These are phyloP conservation scores for Myzus persicae DNA, from an alignment of 1,140 invertebrate genomes.

Conservation along the genomic window DNA sequence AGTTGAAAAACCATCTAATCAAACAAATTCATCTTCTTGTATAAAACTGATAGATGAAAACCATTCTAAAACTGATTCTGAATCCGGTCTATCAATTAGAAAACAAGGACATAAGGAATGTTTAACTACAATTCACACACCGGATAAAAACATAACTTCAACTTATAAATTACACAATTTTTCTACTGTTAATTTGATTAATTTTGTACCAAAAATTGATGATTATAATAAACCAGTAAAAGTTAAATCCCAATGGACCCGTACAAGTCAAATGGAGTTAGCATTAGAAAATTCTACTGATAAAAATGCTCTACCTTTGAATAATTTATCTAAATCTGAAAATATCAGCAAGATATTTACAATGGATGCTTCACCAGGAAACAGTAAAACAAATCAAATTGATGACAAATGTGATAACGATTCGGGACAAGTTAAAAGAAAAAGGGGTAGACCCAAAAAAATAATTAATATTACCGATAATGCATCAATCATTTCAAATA, in stretches of 20 bases:
- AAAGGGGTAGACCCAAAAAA: conserved; percentile 40
- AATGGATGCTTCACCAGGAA: not conserved
- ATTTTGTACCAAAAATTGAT: conserved; percentile 3
- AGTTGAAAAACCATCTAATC: conserved; percentile 4
- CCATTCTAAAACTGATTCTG: not conserved
- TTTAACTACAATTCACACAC: not conserved
- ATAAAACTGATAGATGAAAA: not conserved
- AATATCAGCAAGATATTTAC: not conserved
- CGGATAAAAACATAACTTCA: not conserved
- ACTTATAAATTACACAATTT: not conserved
- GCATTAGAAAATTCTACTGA: conserved; percentile 62
- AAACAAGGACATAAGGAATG: conserved; percentile 31
- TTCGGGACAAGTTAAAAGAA: not conserved
- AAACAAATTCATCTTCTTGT: not conserved
- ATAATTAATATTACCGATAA: not conserved
- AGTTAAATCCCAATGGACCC: conserved; percentile 85
- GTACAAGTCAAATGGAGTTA: conserved; percentile 84
- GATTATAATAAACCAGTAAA: conserved; percentile 74
- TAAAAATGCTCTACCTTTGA: not conserved
- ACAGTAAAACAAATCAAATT: not conserved
- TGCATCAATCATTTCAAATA: not conserved
- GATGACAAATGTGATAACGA: not conserved
- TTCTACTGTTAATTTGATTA: not conserved
- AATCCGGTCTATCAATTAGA: conserved; percentile 7
- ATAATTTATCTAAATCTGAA: not conserved